phyloP scores from a whole-genome alignment of 2,797 vertebrate species.

The Acanthopagrus latus region DNA sequence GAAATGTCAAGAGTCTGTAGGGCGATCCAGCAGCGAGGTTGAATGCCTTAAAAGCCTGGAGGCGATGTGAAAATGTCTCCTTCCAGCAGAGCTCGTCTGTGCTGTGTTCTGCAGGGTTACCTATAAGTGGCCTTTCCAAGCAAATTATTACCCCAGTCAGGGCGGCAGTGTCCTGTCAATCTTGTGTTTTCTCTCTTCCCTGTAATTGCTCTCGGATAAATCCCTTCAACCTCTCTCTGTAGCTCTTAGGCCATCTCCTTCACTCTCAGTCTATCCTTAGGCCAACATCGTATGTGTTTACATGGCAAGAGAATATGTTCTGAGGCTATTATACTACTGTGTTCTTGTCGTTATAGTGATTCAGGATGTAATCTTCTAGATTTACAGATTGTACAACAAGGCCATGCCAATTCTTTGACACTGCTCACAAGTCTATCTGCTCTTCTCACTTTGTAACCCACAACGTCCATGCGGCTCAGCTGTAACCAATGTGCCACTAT shows the following conservation, averaged over 20 bases:
- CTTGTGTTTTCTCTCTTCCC: constrained; percentile 35
- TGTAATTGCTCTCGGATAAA: constrained; percentile 47
- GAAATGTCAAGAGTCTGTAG: constrained; percentile 50
- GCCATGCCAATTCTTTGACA: constrained; percentile 13
- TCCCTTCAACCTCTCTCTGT: constrained; percentile 32
- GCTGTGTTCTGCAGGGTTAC: constrained; percentile 43
- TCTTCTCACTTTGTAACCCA: constrained; percentile 37
- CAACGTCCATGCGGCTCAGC: constrained; percentile 24
- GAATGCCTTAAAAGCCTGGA: constrained; percentile 43
- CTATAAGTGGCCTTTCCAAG: constrained; percentile 47
- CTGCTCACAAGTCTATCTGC: constrained; percentile 26
- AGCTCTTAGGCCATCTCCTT: constrained; percentile 27
- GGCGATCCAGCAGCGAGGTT: constrained; percentile 32
- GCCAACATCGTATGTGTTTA: background rate
- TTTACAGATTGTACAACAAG: constrained; percentile 27
- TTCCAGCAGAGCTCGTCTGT: constrained; percentile 48
- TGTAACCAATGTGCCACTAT: constrained; percentile 26
- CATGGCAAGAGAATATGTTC: constrained; percentile 9
- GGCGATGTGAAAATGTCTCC: constrained; percentile 30
- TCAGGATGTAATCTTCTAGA: constrained; percentile 2
- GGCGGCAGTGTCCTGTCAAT: constrained; percentile 45
- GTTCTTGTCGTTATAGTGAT: constrained; percentile 3
- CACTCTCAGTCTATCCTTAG: constrained; percentile 1
- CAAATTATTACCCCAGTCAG: constrained; percentile 60
- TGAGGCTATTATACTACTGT: background rate